These are phyloP conservation scores for Acronicta leporina DNA, from an alignment of 2,888 invertebrate species.

Conservation along the genomic window DNA sequence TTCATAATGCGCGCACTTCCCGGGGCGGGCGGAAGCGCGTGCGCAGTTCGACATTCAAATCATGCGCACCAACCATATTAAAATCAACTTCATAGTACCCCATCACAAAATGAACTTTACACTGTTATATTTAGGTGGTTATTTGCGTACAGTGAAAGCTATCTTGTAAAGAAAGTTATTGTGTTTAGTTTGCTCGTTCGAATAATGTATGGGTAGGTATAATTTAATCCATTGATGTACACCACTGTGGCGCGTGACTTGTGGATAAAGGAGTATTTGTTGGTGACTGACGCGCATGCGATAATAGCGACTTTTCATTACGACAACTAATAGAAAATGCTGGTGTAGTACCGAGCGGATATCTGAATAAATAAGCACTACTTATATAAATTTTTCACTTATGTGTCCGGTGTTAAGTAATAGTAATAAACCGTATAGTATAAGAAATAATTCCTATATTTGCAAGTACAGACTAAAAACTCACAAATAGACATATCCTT, in stretches of 20 bases:
- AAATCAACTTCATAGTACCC: conserved; percentile 55
- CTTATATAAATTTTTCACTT: conserved; percentile 16
- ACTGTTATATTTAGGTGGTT: conserved; percentile 23
- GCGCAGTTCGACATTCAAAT: conserved; percentile 73
- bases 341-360: conserved; percentile 21
- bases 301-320: conserved; percentile 50
- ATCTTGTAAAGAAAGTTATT: conserved; percentile 76
- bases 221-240: conserved; percentile 75
- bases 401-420: conserved; percentile 18
- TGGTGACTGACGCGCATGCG: conserved; percentile 49
- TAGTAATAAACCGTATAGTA: not conserved
- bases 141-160: conserved; percentile 72
- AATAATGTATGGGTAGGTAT: conserved; percentile 60
- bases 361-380: conserved; percentile 28
- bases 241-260: conserved; percentile 74
- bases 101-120: conserved; percentile 59
- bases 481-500: too few relatives aligned
- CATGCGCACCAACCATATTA: conserved; percentile 63
- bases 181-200: conserved; percentile 58
- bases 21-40: conserved; percentile 73
- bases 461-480: too few relatives aligned
- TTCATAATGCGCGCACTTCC: conserved; percentile 68
- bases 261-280: conserved; percentile 63
- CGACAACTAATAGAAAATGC: conserved; percentile 41
- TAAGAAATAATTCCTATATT: too few relatives aligned